Evolutionary conservation across 2,797 vertebrate genomes (phyloP).

Genomic region (Danio kyathit): DNA sequence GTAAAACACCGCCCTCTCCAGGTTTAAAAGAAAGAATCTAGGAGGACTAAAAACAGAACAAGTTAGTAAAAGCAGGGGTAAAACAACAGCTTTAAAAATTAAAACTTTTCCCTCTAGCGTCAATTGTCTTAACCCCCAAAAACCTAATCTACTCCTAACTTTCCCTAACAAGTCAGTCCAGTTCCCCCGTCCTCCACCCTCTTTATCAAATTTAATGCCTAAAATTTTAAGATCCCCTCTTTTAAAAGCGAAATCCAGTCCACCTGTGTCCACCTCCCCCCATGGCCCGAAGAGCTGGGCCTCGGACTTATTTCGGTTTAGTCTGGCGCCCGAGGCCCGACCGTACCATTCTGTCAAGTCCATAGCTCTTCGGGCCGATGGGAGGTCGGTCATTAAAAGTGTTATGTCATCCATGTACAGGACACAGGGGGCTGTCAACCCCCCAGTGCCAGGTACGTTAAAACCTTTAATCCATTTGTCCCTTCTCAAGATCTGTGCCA

Average conservation of each 20-base stretch:
- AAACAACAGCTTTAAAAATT: slow-evolving; percentile 54
- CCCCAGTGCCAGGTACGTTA: too few relatives aligned
- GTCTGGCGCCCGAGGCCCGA: too few relatives aligned
- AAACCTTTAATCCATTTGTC: too few relatives aligned
- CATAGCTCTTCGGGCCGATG: too few relatives aligned
- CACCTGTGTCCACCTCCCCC: neutral
- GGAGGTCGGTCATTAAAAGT: too few relatives aligned
- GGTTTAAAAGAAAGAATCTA: neutral
- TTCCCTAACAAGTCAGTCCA: slow-evolving; percentile 31
- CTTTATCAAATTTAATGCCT: slow-evolving; percentile 1
- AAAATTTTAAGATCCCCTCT: neutral
- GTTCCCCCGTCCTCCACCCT: slow-evolving; percentile 1
- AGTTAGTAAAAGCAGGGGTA: slow-evolving; percentile 44
- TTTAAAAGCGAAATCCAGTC: slow-evolving; percentile 43
- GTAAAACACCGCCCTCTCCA: slow-evolving; percentile 3
- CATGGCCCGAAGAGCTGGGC: too few relatives aligned
- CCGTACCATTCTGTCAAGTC: too few relatives aligned
- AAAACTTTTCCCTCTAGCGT: slow-evolving; percentile 36
- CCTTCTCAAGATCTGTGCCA: too few relatives aligned
- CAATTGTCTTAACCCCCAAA: slow-evolving; percentile 10
- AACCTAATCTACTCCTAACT: slow-evolving; percentile 4
- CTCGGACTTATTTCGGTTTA: too few relatives aligned
- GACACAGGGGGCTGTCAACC: too few relatives aligned
- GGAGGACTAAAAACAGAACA: slow-evolving; percentile 49
- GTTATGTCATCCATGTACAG: too few relatives aligned